Conservation (phyloP, 2,888 invertebrate genomes). For the Orchesella flavescens region DNA sequence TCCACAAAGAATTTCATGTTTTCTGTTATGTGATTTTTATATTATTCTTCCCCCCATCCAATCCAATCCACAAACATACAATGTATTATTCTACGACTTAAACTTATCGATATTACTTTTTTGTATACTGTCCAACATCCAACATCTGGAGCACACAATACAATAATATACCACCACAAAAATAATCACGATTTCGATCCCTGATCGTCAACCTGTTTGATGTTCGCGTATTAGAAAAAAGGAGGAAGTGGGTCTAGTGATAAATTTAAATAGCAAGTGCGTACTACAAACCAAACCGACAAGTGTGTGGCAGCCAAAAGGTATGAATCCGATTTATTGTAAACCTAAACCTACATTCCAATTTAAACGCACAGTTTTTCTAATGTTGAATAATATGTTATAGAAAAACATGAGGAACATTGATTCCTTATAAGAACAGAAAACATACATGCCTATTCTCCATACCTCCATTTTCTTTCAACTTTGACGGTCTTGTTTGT, state of each 20-base stretch:
- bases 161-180: background rate
- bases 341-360: background rate
- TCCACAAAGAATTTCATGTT: too few species aligned
- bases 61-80: background rate
- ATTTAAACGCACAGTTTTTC: background rate
- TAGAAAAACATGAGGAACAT: background rate
- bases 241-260: too few species aligned
- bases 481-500: too few species aligned
- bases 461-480: too few species aligned
- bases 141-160: background rate
- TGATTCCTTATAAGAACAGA: too few species aligned
- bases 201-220: constrained; percentile 46
- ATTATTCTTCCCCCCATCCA: background rate
- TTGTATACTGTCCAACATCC: background rate
- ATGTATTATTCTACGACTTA: too few species aligned
- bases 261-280: too few species aligned
- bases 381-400: background rate
- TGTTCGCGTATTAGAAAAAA: constrained; percentile 18
- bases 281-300: too few species aligned
- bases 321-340: background rate
- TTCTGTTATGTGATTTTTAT: too few species aligned
- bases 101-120: background rate
- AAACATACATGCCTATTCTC: too few species aligned
- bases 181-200: background rate
- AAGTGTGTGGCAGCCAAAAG: background rate